Evolutionary conservation across 2,113 vertebrate species (phyloP).

Genomic region (Ovibos moschatus): DNA sequence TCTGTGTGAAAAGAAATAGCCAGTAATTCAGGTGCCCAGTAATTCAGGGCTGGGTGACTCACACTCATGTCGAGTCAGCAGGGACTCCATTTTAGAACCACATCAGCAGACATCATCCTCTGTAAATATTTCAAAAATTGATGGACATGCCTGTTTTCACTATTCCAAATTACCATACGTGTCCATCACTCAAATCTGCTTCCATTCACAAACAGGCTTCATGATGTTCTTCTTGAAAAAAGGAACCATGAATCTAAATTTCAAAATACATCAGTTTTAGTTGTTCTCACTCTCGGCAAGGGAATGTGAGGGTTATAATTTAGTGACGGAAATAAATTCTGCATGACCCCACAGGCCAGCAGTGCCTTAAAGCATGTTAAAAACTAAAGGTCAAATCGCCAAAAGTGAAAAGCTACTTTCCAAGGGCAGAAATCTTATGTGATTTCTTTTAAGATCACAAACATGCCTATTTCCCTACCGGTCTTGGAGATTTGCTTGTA

Average conservation of each 20-base stretch:
- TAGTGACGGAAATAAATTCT: background rate
- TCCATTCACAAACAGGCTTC: conserved; percentile 66
- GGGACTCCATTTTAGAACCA: conserved; percentile 52
- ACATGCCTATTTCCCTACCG: conserved; percentile 38
- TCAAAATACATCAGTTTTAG: conserved; percentile 27
- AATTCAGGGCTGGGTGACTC: conserved; percentile 17
- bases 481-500: conserved; percentile 1
- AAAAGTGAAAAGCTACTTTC: conserved; percentile 53
- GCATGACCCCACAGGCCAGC: conserved; percentile 36
- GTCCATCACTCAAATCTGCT: conserved; percentile 60
- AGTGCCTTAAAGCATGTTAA: conserved; percentile 21
- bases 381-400: conserved; percentile 53
- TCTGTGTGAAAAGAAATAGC: conserved; percentile 35
- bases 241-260: conserved; percentile 21
- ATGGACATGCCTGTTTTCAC: conserved; percentile 48
- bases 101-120: conserved; percentile 50
- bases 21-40: conserved; percentile 5
- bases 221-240: background rate
- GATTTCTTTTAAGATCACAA: conserved; percentile 41
- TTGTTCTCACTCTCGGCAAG: background rate
- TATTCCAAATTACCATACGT: conserved; percentile 49
- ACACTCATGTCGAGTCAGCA: conserved; percentile 45
- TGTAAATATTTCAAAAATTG: conserved; percentile 67
- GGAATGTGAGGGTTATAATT: background rate
- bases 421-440: conserved; percentile 23